A percentile compares a stretch with the other conserved stretches of the same genome.
phyloP scores from a whole-genome alignment of 64 coral and sea anemone genomes.

The Stichodactyla mertensii region DNA sequence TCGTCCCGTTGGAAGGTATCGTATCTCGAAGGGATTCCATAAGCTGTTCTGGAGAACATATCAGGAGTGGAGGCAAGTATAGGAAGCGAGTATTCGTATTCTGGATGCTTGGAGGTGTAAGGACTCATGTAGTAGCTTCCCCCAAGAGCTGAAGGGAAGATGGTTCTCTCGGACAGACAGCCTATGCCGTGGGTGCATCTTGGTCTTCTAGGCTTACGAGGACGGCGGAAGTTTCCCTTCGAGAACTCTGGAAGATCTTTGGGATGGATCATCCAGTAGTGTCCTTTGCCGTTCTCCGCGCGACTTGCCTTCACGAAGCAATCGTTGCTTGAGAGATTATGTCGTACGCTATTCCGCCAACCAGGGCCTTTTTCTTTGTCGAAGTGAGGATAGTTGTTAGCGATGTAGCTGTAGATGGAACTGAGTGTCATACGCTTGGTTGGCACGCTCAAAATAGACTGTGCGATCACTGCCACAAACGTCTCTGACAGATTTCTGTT shows the following conservation, averaged over 20 bases:
- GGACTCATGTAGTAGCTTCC: slow-evolving; percentile 13
- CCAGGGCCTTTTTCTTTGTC: slow-evolving; percentile 65
- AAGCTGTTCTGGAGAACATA: slow-evolving; percentile 15
- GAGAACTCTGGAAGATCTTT: slow-evolving; percentile 66
- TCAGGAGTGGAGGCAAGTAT: background rate
- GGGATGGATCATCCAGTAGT: slow-evolving; percentile 71
- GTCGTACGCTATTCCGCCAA: slow-evolving; percentile 60
- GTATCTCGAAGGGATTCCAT: slow-evolving; percentile 12
- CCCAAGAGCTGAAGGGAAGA: slow-evolving; percentile 7
- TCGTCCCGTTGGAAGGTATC: slow-evolving; percentile 10
- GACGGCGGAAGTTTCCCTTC: slow-evolving; percentile 55
- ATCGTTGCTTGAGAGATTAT: slow-evolving; percentile 69
- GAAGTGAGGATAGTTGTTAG: slow-evolving; percentile 43
- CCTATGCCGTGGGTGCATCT: slow-evolving; percentile 27
- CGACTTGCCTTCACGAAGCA: slow-evolving; percentile 68
- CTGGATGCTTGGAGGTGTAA: slow-evolving; percentile 2
- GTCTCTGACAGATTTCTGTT: slow-evolving; percentile 53
- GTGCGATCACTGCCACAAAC: slow-evolving; percentile 57
- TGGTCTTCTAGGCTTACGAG: slow-evolving; percentile 44
- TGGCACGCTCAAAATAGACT: slow-evolving; percentile 57
- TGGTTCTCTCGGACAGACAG: slow-evolving; percentile 16
- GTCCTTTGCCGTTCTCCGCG: slow-evolving; percentile 62
- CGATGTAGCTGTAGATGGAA: slow-evolving; percentile 60
- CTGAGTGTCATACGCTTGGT: slow-evolving; percentile 62
- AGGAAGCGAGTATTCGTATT: slow-evolving; percentile 18